These are phyloP conservation scores for Alces alces DNA, from an alignment of 2,113 vertebrate species.

Conservation along the genomic window DNA sequence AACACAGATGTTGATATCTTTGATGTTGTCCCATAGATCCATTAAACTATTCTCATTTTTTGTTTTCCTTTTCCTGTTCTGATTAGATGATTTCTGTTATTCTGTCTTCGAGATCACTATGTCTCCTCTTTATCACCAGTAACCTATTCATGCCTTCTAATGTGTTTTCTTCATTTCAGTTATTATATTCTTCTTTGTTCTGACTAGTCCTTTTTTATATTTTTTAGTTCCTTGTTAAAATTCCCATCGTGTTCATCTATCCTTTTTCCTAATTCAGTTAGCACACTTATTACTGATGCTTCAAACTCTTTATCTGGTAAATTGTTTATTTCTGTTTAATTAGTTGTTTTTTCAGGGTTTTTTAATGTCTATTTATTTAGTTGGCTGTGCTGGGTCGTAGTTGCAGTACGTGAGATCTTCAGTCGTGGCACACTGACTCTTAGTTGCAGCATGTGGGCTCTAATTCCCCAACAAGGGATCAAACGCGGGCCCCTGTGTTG, in stretches of 20 bases:
- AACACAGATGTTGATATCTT: neutral
- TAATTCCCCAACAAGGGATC: neutral
- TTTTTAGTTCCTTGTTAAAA: neutral
- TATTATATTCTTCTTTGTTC: neutral
- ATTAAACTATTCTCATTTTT: neutral
- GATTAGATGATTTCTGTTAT: neutral
- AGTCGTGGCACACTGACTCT: neutral
- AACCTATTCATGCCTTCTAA: neutral
- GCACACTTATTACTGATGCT: neutral
- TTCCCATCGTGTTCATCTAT: neutral
- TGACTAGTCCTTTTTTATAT: neutral
- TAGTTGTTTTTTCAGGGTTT: neutral
- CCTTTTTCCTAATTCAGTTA: neutral
- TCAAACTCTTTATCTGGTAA: neutral
- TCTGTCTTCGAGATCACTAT: neutral
- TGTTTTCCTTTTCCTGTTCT: neutral
- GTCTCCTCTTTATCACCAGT: neutral
- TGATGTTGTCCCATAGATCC: neutral
- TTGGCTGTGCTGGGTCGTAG: neutral
- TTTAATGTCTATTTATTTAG: neutral
- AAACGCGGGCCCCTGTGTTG: accelerated
- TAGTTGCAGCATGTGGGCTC: neutral
- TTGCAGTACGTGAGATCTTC: neutral
- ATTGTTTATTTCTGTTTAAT: neutral
- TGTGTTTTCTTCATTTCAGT: neutral